phyloP scores from a whole-genome alignment of 2,888 invertebrate genomes.

The Mythimna lalbum region DNA sequence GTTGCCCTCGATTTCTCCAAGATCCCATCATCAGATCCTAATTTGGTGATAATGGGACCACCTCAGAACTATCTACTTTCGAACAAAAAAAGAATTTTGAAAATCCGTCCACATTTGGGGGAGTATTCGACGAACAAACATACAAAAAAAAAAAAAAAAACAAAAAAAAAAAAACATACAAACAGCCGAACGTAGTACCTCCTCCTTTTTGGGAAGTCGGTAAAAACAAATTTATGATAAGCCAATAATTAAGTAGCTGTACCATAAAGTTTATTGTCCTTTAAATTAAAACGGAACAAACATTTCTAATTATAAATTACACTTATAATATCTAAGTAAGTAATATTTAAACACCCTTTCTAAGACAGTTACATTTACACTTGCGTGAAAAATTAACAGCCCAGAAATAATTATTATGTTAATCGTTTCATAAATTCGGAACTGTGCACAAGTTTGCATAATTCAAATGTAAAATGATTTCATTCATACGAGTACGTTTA shows the following conservation, averaged over 20 bases:
- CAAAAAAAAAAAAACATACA: too few relatives aligned
- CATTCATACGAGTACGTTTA: slow-evolving; percentile 57
- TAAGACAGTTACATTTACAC: slow-evolving; percentile 52
- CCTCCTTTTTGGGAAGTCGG: too few relatives aligned
- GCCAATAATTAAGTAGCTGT: slow-evolving; percentile 2
- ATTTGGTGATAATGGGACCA: too few relatives aligned
- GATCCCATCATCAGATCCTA: too few relatives aligned
- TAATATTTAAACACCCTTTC: slow-evolving; percentile 23
- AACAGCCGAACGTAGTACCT: too few relatives aligned
- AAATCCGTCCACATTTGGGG: too few relatives aligned
- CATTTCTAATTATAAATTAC: slow-evolving; percentile 8
- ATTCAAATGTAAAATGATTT: slow-evolving; percentile 56
- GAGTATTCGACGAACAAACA: too few relatives aligned
- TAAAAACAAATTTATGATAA: too few relatives aligned
- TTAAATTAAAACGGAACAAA: slow-evolving; percentile 20
- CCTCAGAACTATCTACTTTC: too few relatives aligned
- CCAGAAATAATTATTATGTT: slow-evolving; percentile 57
- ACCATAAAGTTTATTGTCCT: slow-evolving; percentile 44
- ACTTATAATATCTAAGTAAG: neutral
- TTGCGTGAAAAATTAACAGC: slow-evolving; percentile 58
- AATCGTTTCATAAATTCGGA: slow-evolving; percentile 44
- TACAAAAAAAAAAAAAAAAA: too few relatives aligned
- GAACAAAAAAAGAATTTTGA: too few relatives aligned
- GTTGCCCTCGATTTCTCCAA: too few relatives aligned
- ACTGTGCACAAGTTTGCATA: slow-evolving; percentile 52